Percentiles rank a stretch among this genome's conserved stretches.
Conservation (phyloP, 2,797 vertebrate species). For the Phalloptychus januarius region DNA sequence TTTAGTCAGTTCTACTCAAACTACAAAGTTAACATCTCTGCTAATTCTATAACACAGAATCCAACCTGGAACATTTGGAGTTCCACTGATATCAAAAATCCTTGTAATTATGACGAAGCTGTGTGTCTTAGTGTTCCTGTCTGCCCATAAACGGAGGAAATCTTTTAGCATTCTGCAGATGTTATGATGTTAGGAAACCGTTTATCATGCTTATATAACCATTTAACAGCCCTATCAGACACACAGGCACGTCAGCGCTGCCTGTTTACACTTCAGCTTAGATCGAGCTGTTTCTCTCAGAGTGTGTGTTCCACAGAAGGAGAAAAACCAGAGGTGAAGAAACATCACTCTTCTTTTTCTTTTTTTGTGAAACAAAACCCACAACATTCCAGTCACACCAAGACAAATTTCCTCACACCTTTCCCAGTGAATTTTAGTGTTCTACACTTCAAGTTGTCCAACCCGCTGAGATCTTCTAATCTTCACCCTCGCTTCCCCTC, state of each 20-base stretch:
- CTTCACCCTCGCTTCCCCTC: conserved; percentile 46
- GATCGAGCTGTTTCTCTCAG: conserved; percentile 15
- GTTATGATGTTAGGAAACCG: conserved; percentile 66
- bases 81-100: background rate
- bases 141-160: conserved; percentile 45
- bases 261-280: conserved; percentile 67
- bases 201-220: conserved; percentile 74
- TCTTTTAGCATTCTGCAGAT: conserved; percentile 60
- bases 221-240: conserved; percentile 65
- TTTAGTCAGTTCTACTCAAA: conserved; percentile 10
- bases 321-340: background rate
- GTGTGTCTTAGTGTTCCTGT: conserved; percentile 26
- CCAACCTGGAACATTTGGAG: conserved; percentile 12
- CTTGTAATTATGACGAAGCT: conserved; percentile 7
- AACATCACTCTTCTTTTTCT: conserved; percentile 21
- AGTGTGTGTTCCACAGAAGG: conserved; percentile 2
- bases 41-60: background rate
- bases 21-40: conserved; percentile 12
- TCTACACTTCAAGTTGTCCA: conserved; percentile 18
- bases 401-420: background rate
- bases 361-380: conserved; percentile 7
- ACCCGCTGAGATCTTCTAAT: conserved; percentile 64
- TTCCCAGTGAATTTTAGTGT: conserved; percentile 12
- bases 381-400: conserved; percentile 2
- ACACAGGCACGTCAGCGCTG: conserved; percentile 54